phyloP scores from a whole-genome alignment of 2,797 vertebrate genomes.

The Tympanoctomys barrerae region DNA sequence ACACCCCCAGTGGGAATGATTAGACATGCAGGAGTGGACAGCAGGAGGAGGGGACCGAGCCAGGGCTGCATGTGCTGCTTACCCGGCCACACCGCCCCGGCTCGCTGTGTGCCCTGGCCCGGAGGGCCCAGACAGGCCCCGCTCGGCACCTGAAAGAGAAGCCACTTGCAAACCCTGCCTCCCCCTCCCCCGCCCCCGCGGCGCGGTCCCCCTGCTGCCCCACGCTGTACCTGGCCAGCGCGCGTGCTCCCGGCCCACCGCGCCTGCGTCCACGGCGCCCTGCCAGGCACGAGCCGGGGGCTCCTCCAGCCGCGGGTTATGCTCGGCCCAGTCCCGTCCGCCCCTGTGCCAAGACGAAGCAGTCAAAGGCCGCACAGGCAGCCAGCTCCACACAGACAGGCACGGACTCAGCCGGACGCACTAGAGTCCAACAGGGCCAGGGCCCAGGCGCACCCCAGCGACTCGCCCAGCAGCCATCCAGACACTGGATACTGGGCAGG shows the following conservation, averaged over 20 bases:
- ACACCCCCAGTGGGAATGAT: not conserved
- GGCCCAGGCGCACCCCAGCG: too few species aligned
- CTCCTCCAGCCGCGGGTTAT: constrained; percentile 93
- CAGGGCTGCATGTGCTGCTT: constrained; percentile 74
- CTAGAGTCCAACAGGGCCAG: too few species aligned
- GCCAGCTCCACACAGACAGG: too few species aligned
- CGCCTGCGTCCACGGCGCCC: constrained; percentile 80
- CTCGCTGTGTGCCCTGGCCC: constrained; percentile 91
- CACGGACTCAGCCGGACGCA: too few species aligned
- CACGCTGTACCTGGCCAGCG: constrained; percentile 86
- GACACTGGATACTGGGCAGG: too few species aligned
- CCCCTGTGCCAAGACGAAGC: constrained; percentile 87
- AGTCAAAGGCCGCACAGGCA: not conserved
- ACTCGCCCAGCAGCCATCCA: too few species aligned
- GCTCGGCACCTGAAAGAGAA: constrained; percentile 90
- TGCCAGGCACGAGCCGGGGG: constrained; percentile 89
- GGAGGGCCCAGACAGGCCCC: constrained; percentile 88
- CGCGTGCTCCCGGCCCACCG: constrained; percentile 85
- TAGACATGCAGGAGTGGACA: not conserved
- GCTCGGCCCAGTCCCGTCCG: constrained; percentile 93
- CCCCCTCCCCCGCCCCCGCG: accelerated
- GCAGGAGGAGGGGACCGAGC: constrained; percentile 10
- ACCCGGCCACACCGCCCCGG: constrained; percentile 94
- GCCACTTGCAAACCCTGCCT: not conserved
- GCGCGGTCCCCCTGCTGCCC: not conserved